These are phyloP conservation scores for Axea sp. DNA, from an alignment of 2,888 invertebrate species.

Conservation along the genomic window DNA sequence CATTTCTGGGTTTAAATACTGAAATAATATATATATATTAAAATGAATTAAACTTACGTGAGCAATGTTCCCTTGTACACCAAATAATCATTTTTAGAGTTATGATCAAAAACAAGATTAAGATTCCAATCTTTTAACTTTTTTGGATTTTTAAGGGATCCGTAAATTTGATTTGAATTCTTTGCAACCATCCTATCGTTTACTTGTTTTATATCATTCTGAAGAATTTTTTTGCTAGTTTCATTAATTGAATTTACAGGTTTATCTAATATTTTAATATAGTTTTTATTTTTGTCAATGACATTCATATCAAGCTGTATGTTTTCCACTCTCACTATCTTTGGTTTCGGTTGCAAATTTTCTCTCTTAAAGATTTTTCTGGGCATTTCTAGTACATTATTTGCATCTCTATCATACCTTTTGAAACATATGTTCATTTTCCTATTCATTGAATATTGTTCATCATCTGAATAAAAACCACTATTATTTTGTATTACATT, in stretches of 20 bases:
- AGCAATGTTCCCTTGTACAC: constrained; percentile 72
- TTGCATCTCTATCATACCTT: not conserved
- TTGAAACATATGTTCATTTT: not conserved
- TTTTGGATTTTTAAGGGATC: constrained; percentile 67
- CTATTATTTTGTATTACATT: too few species aligned
- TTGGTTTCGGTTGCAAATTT: not conserved
- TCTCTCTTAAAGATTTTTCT: not conserved
- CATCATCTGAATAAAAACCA: not conserved
- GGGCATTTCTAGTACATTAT: not conserved
- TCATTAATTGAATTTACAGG: not conserved
- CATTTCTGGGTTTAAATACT: too few species aligned
- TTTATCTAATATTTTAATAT: too few species aligned
- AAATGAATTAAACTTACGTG: constrained; percentile 71
- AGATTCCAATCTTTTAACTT: constrained; percentile 71
- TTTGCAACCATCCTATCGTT: not conserved
- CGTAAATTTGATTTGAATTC: constrained; percentile 41
- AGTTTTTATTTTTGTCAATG: too few species aligned
- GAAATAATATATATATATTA: too few species aligned
- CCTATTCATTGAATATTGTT: too few species aligned
- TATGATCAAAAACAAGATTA: constrained; percentile 60
- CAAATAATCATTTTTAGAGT: constrained; percentile 60
- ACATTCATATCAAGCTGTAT: not conserved
- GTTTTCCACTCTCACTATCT: not conserved
- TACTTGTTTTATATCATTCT: not conserved
- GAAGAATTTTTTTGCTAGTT: not conserved